Conservation (phyloP, 2,888 invertebrate genomes). For the Ophioninae sp. region DNA sequence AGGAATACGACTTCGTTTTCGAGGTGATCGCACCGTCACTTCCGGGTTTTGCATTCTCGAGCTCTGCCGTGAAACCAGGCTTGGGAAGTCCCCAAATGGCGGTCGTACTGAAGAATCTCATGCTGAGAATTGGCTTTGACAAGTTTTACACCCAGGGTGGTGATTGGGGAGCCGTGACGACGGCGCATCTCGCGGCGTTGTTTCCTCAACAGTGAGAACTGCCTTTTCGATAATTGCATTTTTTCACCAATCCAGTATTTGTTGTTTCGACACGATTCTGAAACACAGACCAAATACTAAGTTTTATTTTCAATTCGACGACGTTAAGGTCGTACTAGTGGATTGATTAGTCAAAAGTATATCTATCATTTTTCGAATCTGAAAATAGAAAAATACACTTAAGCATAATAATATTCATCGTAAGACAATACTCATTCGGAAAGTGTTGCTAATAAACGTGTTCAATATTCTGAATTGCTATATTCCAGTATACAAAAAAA, state of each 20-base stretch:
- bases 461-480: too few relatives aligned
- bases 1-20: slow-evolving; percentile 84
- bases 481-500: too few relatives aligned
- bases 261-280: neutral
- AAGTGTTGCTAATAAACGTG: too few relatives aligned
- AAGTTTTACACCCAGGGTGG: slow-evolving; percentile 89
- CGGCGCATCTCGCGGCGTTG: slow-evolving; percentile 84
- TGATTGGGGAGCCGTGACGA: slow-evolving; percentile 90
- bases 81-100: slow-evolving; percentile 83
- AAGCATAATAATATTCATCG: too few relatives aligned
- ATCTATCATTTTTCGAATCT: too few relatives aligned
- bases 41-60: slow-evolving; percentile 82
- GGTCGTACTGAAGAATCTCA: slow-evolving; percentile 85
- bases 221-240: neutral
- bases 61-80: slow-evolving; percentile 85
- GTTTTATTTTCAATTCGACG: too few relatives aligned
- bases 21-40: slow-evolving; percentile 83
- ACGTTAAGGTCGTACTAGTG: too few relatives aligned
- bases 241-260: neutral
- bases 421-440: too few relatives aligned
- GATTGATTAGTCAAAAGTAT: too few relatives aligned
- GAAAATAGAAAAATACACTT: too few relatives aligned
- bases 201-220: slow-evolving; percentile 83
- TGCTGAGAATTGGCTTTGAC: slow-evolving; percentile 86
- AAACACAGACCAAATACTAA: neutral